These are phyloP conservation scores for Ifrita kowaldi DNA, from an alignment of 2,113 vertebrate genomes.

Conservation along the genomic window DNA sequence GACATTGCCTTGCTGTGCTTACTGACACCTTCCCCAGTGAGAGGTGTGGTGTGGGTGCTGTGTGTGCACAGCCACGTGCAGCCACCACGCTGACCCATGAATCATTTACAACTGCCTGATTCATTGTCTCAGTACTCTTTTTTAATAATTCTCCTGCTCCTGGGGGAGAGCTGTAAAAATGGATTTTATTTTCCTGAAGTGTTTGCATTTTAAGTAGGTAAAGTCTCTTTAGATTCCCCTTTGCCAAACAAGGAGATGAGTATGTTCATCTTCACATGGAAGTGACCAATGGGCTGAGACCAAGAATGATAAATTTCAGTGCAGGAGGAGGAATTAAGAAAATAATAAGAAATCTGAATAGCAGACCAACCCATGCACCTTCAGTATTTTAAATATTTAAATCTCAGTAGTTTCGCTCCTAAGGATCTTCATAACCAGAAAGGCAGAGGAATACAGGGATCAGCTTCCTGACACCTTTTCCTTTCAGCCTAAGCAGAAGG, in stretches of 20 bases:
- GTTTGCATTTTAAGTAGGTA: neutral
- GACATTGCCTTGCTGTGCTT: neutral
- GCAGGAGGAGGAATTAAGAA: neutral
- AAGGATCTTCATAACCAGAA: neutral
- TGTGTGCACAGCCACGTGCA: neutral
- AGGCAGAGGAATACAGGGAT: neutral
- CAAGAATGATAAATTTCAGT: neutral
- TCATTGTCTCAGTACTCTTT: neutral
- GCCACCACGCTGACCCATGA: neutral
- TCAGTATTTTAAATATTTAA: neutral
- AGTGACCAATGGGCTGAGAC: neutral
- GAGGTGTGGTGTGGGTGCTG: neutral
- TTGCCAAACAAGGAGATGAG: neutral
- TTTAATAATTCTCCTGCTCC: neutral
- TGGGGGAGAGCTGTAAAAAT: neutral
- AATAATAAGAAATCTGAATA: neutral
- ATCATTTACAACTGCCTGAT: neutral
- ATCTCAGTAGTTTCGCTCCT: neutral
- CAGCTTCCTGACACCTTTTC: neutral
- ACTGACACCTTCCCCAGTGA: neutral
- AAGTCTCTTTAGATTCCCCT: neutral
- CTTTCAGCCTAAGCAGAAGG: neutral
- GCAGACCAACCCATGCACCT: neutral
- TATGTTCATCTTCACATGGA: neutral
- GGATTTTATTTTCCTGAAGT: constrained; percentile 17